Evolutionary conservation across 2,797 vertebrate genomes (phyloP).

Genomic region (Pangasius macronema): DNA sequence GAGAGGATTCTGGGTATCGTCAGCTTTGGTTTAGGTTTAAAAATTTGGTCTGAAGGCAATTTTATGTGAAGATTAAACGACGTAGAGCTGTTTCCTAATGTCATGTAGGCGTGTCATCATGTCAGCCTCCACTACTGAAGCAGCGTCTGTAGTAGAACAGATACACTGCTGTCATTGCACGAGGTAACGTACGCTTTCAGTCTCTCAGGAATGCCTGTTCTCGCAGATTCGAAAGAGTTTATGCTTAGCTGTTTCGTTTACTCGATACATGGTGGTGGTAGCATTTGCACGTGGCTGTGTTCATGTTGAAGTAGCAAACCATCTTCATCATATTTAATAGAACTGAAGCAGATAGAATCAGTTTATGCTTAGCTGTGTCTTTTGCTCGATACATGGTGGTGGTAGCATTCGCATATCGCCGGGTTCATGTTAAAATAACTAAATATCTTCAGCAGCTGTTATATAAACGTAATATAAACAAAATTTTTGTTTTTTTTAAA

Average conservation of each 20-base stretch:
- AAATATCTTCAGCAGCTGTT: neutral
- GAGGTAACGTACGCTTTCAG: neutral
- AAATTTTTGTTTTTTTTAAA: no score
- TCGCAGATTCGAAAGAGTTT: neutral
- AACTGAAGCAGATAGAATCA: neutral
- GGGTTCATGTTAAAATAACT: neutral
- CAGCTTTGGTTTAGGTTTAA: neutral
- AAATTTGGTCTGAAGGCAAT: neutral
- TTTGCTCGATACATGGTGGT: neutral
- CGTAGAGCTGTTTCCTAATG: no score
- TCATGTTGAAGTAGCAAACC: neutral
- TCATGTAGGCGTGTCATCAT: no score
- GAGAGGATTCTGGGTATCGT: constrained; percentile 6
- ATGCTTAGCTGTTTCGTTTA: neutral
- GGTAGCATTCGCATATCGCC: neutral
- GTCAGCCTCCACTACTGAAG: neutral
- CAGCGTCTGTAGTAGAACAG: neutral
- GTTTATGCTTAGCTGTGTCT: neutral
- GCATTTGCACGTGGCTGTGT: neutral
- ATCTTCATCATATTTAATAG: neutral
- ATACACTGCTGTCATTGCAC: neutral
- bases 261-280: neutral
- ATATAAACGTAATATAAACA: no score
- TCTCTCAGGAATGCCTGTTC: neutral
- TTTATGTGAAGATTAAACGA: neutral